These are phyloP conservation scores for Pandemis cinnamomeana DNA, from an alignment of 2,888 invertebrate genomes.

Conservation along the genomic window DNA sequence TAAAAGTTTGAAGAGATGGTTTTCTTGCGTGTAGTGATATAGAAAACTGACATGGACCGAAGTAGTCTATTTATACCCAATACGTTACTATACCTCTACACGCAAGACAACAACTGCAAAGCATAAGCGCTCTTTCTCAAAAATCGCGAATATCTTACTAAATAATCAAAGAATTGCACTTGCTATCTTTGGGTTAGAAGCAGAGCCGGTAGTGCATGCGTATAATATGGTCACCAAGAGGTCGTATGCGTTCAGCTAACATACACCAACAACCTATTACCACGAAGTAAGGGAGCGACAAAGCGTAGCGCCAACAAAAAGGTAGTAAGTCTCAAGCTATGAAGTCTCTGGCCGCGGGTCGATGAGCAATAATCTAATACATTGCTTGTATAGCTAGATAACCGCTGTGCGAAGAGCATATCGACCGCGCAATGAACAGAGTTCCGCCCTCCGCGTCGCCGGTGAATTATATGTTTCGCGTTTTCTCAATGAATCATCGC, in stretches of 20 bases:
- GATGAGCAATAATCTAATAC: neutral
- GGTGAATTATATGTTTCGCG: neutral
- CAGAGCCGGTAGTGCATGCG: neutral
- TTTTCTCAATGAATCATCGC: slow-evolving; percentile 20
- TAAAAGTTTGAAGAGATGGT: too few species aligned
- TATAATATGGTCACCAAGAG: neutral
- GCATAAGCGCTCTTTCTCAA: too few species aligned
- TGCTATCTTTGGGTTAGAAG: neutral
- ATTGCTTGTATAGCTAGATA: neutral
- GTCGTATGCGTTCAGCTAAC: neutral
- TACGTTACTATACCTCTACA: too few species aligned
- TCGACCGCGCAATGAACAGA: neutral
- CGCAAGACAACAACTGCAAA: too few species aligned
- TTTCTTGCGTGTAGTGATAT: too few species aligned
- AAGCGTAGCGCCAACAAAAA: neutral
- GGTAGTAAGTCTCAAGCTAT: neutral
- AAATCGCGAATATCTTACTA: too few species aligned
- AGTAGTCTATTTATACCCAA: too few species aligned
- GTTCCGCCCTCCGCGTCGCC: neutral
- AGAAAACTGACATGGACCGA: too few species aligned
- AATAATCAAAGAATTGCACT: neutral
- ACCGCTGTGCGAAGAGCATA: neutral
- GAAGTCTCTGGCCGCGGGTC: neutral
- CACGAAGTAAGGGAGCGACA: neutral
- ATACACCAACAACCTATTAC: neutral